Base-by-base conservation (phyloP, 2,888 invertebrate genomes). In the Morinoia aosen region DNA sequence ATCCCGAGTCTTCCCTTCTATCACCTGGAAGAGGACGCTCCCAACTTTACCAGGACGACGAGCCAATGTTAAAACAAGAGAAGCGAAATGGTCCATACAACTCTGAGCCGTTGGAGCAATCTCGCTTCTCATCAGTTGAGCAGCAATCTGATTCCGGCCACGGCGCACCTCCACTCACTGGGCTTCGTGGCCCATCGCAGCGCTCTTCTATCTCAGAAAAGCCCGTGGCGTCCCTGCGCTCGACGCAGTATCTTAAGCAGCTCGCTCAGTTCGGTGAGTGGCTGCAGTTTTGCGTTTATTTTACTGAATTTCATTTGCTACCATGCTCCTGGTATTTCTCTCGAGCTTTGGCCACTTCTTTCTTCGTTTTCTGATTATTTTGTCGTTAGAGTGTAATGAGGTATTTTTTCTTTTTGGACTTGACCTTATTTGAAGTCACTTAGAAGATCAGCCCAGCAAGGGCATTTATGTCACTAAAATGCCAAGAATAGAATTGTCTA, bases 61-160 rank as follows among this genome's bases (percentile, higher is more conserved):
- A 90, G 40, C 40, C 48, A 40, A 19, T 48, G 40, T 90, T 90
- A 90, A 90, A 48, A 90, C 90, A 40, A 90, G 90, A 90, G 90
- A 48, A 90, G 19, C 90, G 19, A 90, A 90, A 48, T 90, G 48
- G 48, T 40, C 40, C 48, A 39, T 90, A 40, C 39, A 48, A 90
- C 40, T 90, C 90, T 39, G 48, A 90, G 90, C 90, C 90, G 40
- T 39, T 90, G 40, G 39, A 40, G 90, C 90, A 90, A 90, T 90
- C 90, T 90, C 90, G 90, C 90, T 90, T 90, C 90, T 90, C 90
- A 90, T 90, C 90, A 90, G 90, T 19, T 48, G 90, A 90, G 90
- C 90, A 90, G 90, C 90, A 90, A 90, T 90, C 90, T 90, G 90
- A 90, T 90, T 90, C 90, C 48, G 90, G 40, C 90, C 48, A 40